phyloP scores from a whole-genome alignment of 2,113 vertebrate species.

The Zapornia atra region DNA sequence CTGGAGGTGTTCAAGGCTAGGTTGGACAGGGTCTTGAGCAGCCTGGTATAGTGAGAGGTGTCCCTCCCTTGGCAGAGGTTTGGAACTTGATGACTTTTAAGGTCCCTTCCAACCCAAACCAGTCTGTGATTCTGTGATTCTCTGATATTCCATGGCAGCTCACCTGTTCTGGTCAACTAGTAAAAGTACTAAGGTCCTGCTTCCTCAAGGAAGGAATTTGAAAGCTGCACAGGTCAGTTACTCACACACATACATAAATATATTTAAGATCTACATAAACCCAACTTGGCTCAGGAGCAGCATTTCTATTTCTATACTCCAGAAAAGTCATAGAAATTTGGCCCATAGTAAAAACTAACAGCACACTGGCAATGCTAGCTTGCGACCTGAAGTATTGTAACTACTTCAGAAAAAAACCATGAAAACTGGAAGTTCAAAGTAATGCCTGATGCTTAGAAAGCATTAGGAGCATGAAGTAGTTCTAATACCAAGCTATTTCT shows the following conservation, averaged over 20 bases:
- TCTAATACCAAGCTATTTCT: background rate
- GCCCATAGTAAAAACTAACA: background rate
- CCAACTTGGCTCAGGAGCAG: background rate
- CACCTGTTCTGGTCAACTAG: background rate
- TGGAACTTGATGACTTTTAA: no score
- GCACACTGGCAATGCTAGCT: background rate
- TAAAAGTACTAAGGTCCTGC: background rate
- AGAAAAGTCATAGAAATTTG: background rate
- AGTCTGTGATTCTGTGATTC: no score
- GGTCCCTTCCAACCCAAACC: no score
- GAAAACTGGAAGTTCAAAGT: background rate
- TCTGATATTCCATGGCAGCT: background rate
- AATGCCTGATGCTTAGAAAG: background rate
- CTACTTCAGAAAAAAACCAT: background rate
- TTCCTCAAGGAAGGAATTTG: background rate
- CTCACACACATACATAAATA: rapidly evolving
- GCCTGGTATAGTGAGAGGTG: no score
- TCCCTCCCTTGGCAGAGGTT: no score
- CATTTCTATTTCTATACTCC: background rate
- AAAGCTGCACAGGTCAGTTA: background rate
- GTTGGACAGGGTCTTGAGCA: no score
- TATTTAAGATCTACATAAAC: background rate
- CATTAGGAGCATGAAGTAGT: background rate
- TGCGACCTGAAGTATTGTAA: background rate
- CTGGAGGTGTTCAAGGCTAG: no score